Evolutionary conservation across 2,888 invertebrate species (phyloP).

Genomic region (Mactromeris polynyma): DNA sequence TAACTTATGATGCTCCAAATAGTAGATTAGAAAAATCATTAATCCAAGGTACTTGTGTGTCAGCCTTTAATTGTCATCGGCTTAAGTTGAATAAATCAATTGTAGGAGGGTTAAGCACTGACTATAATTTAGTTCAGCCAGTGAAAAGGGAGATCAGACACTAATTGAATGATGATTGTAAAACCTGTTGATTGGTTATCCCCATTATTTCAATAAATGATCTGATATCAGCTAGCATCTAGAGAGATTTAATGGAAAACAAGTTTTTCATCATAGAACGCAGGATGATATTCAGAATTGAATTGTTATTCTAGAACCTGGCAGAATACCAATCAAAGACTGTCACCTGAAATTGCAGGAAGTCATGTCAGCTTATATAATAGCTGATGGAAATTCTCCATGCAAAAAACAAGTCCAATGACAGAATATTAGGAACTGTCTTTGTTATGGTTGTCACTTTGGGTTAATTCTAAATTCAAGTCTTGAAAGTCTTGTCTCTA

Average conservation of each 20-base stretch:
- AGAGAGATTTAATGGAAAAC: slow-evolving; percentile 11
- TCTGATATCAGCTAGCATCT: neutral
- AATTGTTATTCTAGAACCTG: slow-evolving; percentile 10
- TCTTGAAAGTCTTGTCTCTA: neutral
- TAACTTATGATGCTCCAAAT: too few relatives aligned
- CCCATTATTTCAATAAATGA: slow-evolving; percentile 15
- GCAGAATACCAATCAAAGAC: neutral
- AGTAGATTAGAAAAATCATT: too few relatives aligned
- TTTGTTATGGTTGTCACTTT: slow-evolving; percentile 6
- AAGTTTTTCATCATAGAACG: neutral
- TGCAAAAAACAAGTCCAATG: neutral
- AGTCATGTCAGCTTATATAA: slow-evolving; percentile 4
- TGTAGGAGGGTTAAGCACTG: neutral
- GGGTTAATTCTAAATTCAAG: slow-evolving; percentile 1
- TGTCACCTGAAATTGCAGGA: slow-evolving; percentile 14
- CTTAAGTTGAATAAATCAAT: neutral
- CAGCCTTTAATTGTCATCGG: neutral
- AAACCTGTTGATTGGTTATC: slow-evolving; percentile 12
- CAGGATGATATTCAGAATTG: slow-evolving; percentile 2
- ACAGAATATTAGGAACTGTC: neutral
- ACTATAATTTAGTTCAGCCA: neutral
- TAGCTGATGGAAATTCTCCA: neutral
- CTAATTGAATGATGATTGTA: slow-evolving; percentile 9
- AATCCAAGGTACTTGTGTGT: too few relatives aligned
- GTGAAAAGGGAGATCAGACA: slow-evolving; percentile 3